Percentiles rank a stretch among this genome's conserved stretches.
Evolutionary conservation across 64 coral and sea anemone genomes (phyloP).

Genomic region (Platygyra sinensis): DNA sequence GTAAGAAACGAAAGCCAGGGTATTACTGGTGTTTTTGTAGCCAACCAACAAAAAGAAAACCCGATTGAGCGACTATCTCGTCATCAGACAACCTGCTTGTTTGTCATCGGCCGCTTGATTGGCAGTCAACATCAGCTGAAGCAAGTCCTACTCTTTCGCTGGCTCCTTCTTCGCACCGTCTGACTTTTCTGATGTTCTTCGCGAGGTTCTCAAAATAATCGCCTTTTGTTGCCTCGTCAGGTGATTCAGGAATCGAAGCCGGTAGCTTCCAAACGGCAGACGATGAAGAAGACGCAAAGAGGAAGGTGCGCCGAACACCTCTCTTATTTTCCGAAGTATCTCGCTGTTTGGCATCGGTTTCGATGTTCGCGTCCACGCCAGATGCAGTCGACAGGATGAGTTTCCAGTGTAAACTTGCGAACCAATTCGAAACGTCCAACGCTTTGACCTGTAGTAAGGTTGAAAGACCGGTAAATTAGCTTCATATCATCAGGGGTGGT

Average conservation of each 20-base stretch:
- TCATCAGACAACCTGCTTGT: constrained; percentile 44
- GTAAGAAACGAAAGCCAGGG: constrained; percentile 26
- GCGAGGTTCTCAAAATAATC: constrained; percentile 17
- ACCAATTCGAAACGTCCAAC: constrained; percentile 56
- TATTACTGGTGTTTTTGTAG: constrained; percentile 35
- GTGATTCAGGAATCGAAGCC: not conserved
- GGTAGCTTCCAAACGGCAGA: not conserved
- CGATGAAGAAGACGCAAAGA: not conserved
- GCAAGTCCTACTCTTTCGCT: not conserved
- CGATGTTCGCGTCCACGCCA: constrained; percentile 53
- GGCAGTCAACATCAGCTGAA: constrained; percentile 53
- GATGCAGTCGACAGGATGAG: constrained; percentile 67
- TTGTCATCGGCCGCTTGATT: not conserved
- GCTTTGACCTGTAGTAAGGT: not conserved
- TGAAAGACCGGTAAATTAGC: not conserved
- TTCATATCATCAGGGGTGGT: too few relatives aligned
- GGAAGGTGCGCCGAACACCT: constrained; percentile 14
- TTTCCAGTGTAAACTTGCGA: constrained; percentile 52
- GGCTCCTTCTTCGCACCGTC: not conserved
- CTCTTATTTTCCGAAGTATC: constrained; percentile 24
- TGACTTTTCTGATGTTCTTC: not conserved
- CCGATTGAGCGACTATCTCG: constrained; percentile 23
- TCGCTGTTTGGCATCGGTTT: constrained; percentile 22
- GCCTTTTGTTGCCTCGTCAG: not conserved
- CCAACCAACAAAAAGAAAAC: constrained; percentile 53